Percentiles rank a stretch among this genome's conserved stretches.
Evolutionary conservation across 2,797 vertebrate species (phyloP).

Genomic region (Pelodytes ibericus): DNA sequence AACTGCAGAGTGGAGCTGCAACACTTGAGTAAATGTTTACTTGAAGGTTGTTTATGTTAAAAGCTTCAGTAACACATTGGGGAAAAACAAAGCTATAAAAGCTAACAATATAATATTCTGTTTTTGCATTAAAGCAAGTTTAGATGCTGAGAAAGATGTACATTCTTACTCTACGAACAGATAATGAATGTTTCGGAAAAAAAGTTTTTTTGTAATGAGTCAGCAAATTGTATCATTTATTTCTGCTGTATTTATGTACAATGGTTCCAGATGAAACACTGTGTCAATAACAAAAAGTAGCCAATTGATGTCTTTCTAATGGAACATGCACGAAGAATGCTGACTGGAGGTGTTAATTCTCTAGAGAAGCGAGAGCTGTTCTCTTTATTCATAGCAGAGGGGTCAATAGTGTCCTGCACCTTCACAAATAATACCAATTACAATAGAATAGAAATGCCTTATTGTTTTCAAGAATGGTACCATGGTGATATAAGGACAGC

Average conservation of each 20-base stretch:
- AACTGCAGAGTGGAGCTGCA: neutral
- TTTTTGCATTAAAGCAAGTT: neutral
- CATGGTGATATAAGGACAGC: neutral
- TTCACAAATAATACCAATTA: slow-evolving; percentile 33
- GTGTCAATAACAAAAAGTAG: slow-evolving; percentile 17
- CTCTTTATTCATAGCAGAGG: neutral
- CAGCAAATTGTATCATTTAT: slow-evolving; percentile 28
- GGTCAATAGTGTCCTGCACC: neutral
- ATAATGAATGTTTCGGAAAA: slow-evolving; percentile 8
- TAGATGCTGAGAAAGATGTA: neutral
- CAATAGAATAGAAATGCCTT: slow-evolving; percentile 10
- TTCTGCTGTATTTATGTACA: slow-evolving; percentile 5
- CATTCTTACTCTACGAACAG: neutral
- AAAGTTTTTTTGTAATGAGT: slow-evolving; percentile 6
- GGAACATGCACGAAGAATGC: neutral
- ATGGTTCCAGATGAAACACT: neutral
- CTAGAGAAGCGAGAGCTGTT: neutral
- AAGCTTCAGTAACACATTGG: neutral
- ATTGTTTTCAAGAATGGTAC: slow-evolving; percentile 6
- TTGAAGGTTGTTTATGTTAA: slow-evolving; percentile 13
- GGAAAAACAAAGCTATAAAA: neutral
- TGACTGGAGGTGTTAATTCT: slow-evolving; percentile 25
- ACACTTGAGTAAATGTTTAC: neutral
- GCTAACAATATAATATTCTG: no score
- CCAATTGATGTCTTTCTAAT: slow-evolving; percentile 16